phyloP scores from a whole-genome alignment of 2,113 vertebrate genomes.

The Heliornis fulica region DNA sequence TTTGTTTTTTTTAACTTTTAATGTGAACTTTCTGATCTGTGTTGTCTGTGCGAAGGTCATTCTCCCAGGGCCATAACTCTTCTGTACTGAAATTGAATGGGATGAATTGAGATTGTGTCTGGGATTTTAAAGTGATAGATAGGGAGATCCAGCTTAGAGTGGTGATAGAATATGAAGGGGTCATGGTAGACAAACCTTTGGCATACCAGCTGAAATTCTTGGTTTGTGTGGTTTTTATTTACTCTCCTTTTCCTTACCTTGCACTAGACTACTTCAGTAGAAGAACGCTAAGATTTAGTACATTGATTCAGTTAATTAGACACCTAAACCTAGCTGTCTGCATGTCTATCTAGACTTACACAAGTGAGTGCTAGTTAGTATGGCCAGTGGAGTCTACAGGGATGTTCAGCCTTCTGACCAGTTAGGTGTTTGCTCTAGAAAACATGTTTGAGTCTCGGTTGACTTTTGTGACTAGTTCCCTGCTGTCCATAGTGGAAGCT shows the following conservation, averaged over 20 bases:
- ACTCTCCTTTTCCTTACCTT: not conserved
- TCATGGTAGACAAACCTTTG: not conserved
- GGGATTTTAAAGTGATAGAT: not conserved
- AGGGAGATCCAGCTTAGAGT: not conserved
- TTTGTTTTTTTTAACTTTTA: not conserved
- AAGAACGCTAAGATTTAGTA: not conserved
- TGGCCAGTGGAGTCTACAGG: not conserved
- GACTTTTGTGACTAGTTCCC: not conserved
- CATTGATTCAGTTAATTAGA: not conserved
- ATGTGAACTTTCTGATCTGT: not conserved
- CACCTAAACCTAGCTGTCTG: not conserved
- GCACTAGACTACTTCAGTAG: not conserved
- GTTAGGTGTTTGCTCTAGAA: not conserved
- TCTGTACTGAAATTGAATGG: not conserved
- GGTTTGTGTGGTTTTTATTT: not conserved
- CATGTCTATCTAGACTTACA: not conserved
- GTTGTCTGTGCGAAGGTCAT: not conserved
- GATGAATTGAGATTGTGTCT: not conserved
- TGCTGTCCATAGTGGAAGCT: not conserved
- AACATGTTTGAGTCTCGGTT: fast-evolving
- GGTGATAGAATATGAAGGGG: not conserved
- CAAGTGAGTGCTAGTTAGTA: not conserved
- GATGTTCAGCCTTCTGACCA: not conserved
- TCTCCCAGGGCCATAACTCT: not conserved
- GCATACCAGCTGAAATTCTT: not conserved